phyloP scores from a whole-genome alignment of 2,888 invertebrate genomes.

The Beris morrisii region DNA sequence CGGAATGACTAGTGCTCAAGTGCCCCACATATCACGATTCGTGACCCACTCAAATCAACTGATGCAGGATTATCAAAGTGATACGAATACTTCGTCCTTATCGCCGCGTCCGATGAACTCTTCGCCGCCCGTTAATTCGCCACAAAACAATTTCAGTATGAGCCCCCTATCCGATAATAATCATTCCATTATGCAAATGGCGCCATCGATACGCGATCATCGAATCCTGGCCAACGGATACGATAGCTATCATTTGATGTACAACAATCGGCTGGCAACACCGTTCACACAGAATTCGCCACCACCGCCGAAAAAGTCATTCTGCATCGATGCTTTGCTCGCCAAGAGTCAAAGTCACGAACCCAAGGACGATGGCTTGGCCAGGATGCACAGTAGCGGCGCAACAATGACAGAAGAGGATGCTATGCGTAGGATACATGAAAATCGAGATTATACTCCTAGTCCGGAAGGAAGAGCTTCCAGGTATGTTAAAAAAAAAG shows the following conservation, averaged over 20 bases:
- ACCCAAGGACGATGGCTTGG: neutral
- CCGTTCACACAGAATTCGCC: slow-evolving; percentile 35
- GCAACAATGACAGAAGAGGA: slow-evolving; percentile 50
- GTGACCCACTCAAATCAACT: slow-evolving; percentile 47
- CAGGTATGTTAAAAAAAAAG: slow-evolving; percentile 46
- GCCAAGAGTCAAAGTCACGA: slow-evolving; percentile 61
- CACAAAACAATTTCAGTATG: slow-evolving; percentile 47
- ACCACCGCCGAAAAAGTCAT: slow-evolving; percentile 67
- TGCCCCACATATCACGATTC: slow-evolving; percentile 52
- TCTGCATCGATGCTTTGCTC: slow-evolving; percentile 87
- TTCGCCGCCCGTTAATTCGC: slow-evolving; percentile 45
- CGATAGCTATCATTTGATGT: slow-evolving; percentile 34
- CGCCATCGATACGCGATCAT: slow-evolving; percentile 36
- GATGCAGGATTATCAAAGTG: slow-evolving; percentile 48
- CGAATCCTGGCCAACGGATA: slow-evolving; percentile 35
- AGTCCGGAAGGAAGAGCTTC: slow-evolving; percentile 56
- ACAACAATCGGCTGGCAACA: slow-evolving; percentile 24
- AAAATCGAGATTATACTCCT: slow-evolving; percentile 52
- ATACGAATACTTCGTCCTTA: slow-evolving; percentile 49
- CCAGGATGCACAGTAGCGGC: slow-evolving; percentile 42
- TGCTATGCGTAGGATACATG: slow-evolving; percentile 53
- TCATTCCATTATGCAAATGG: slow-evolving; percentile 21
- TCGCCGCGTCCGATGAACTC: slow-evolving; percentile 45
- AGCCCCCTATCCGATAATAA: slow-evolving; percentile 44
- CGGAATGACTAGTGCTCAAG: slow-evolving; percentile 54